phyloP scores from a whole-genome alignment of 1,140 invertebrate species.

The Anagrus nilaparvatae region DNA sequence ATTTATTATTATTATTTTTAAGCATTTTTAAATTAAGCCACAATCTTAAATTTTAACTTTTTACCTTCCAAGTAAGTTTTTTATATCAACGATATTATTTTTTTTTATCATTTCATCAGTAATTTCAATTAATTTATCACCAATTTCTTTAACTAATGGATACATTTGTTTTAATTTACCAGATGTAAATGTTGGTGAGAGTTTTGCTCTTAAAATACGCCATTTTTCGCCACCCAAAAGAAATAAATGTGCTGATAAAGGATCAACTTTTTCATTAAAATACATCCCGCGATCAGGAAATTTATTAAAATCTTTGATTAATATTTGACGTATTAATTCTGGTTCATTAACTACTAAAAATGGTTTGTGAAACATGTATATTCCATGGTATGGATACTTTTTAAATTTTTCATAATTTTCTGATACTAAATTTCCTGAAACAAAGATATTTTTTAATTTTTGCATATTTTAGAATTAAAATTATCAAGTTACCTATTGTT shows the following conservation, averaged over 20 bases:
- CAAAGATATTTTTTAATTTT: too few species aligned
- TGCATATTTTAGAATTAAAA: too few species aligned
- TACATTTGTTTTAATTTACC: conserved; percentile 43
- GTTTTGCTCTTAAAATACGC: conserved; percentile 38
- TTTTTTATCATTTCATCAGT: too few species aligned
- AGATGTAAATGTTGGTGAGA: conserved; percentile 45
- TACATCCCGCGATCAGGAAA: conserved; percentile 37
- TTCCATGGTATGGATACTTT: conserved; percentile 22
- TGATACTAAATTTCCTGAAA: too few species aligned
- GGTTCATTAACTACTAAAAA: conserved; percentile 38
- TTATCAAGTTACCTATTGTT: conserved; percentile 7
- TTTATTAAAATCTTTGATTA: conserved; percentile 40
- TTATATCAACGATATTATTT: too few species aligned
- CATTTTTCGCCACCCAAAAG: conserved; percentile 34
- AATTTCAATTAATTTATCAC: too few species aligned
- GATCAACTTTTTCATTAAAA: conserved; percentile 38
- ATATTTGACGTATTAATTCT: conserved; percentile 36
- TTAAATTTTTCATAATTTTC: conserved; percentile 8
- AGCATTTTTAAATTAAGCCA: too few species aligned
- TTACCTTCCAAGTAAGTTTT: too few species aligned
- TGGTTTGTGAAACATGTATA: conserved; percentile 39
- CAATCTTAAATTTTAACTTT: too few species aligned
- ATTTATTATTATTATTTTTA: too few species aligned
- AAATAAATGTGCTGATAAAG: conserved; percentile 42
- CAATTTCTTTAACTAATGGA: too few species aligned